These are phyloP conservation scores for Apaloderma vittatum DNA, from an alignment of 2,113 vertebrate genomes.

Conservation along the genomic window DNA sequence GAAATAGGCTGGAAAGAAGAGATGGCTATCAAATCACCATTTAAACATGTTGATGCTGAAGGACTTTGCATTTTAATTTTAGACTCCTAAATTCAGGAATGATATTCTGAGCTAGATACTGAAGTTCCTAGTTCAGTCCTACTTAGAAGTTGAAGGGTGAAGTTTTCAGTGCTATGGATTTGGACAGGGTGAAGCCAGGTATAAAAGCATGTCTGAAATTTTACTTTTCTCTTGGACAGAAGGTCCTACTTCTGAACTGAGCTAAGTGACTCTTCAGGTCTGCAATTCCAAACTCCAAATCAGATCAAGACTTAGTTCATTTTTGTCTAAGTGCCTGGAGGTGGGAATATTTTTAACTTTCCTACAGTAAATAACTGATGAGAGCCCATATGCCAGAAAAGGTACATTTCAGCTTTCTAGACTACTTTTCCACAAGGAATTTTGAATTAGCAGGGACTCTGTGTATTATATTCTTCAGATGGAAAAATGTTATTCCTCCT, in stretches of 20 bases:
- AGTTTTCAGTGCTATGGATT: neutral
- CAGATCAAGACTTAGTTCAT: neutral
- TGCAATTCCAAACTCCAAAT: neutral
- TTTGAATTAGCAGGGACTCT: neutral
- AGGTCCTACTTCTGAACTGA: rapidly evolving
- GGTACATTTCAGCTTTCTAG: neutral
- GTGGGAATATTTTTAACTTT: neutral
- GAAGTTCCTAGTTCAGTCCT: too few relatives aligned
- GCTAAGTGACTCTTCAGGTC: neutral
- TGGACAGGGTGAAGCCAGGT: neutral
- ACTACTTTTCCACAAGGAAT: neutral
- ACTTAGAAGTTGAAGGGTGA: neutral
- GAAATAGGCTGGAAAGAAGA: neutral
- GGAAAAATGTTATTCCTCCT: neutral
- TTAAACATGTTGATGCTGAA: neutral
- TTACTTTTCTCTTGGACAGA: rapidly evolving
- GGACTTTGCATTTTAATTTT: neutral
- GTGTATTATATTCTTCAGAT: neutral
- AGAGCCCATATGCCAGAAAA: rapidly evolving
- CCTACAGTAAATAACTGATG: neutral
- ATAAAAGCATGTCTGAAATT: neutral
- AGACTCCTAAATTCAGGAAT: neutral
- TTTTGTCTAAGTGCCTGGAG: neutral
- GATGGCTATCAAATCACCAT: neutral
- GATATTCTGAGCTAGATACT: neutral